These are phyloP conservation scores for Aegypius monachus DNA, from an alignment of 2,113 vertebrate species.

Conservation along the genomic window DNA sequence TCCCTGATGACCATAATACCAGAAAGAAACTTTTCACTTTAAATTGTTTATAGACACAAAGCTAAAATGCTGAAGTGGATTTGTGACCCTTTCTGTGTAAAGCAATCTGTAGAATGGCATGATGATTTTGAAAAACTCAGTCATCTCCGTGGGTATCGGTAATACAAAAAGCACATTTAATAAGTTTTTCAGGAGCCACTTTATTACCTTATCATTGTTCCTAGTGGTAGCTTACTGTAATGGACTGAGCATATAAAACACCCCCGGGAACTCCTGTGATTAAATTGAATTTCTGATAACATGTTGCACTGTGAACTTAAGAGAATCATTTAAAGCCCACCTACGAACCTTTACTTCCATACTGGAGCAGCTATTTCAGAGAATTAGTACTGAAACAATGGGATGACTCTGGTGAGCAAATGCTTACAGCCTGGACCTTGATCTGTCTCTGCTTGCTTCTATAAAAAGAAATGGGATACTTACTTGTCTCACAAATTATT, in stretches of 20 bases:
- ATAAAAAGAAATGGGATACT: background rate
- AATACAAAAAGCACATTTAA: background rate
- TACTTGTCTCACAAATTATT: background rate
- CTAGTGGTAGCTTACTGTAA: background rate
- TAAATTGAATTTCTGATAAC: conserved; percentile 25
- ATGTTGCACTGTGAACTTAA: background rate
- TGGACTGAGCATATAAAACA: conserved; percentile 13
- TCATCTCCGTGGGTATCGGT: background rate
- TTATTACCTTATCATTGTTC: conserved; percentile 44
- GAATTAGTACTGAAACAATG: background rate
- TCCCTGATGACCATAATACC: background rate
- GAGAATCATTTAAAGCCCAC: conserved; percentile 33
- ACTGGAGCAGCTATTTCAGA: background rate
- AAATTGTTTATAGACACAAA: background rate
- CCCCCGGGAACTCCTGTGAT: background rate
- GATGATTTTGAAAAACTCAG: background rate
- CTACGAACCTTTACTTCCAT: conserved; percentile 10
- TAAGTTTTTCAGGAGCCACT: conserved; percentile 24
- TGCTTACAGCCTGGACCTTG: background rate
- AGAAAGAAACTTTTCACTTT: background rate
- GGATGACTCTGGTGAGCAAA: background rate
- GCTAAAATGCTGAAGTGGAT: background rate
- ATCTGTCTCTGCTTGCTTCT: background rate
- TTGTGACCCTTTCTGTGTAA: background rate
- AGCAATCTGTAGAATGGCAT: background rate